Percentiles rank a stretch among this genome's conserved stretches.
These are phyloP conservation scores for Petrocephalus microphthalmus DNA, from an alignment of 2,113 vertebrate species.

Conservation along the genomic window DNA sequence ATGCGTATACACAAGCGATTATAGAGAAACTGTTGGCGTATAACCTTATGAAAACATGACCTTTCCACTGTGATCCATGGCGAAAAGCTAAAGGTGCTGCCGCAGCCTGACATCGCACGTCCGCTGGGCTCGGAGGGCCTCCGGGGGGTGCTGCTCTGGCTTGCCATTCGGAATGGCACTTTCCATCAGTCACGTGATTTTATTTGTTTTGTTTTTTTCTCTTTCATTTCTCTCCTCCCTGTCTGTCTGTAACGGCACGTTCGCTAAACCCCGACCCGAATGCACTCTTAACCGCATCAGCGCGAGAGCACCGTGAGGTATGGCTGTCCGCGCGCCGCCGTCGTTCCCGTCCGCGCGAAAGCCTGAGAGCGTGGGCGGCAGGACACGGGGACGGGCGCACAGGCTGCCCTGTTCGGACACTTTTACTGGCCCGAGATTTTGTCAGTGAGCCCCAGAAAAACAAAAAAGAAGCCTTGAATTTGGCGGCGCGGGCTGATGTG, in stretches of 20 bases:
- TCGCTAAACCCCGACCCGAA: constrained; percentile 50
- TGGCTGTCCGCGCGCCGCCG: constrained; percentile 24
- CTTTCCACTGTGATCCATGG: constrained; percentile 12
- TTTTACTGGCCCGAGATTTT: neutral
- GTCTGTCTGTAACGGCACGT: constrained; percentile 18
- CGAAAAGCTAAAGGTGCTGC: constrained; percentile 14
- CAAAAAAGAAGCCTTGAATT: neutral
- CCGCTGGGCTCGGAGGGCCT: neutral
- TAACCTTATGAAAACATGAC: neutral
- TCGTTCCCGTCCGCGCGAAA: neutral
- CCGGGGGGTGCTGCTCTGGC: constrained; percentile 2
- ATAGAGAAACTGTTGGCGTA: neutral
- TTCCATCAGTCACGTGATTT: constrained; percentile 16
- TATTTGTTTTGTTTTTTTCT: neutral
- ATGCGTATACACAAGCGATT: neutral
- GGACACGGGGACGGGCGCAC: neutral
- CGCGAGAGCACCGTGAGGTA: constrained; percentile 87
- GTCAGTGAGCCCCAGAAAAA: neutral
- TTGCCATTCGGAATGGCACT: constrained; percentile 1
- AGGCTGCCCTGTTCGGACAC: neutral
- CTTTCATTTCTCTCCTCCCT: constrained; percentile 34
- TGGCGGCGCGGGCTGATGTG: neutral
- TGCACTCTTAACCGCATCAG: constrained; percentile 63
- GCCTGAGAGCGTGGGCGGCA: neutral
- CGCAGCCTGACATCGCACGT: neutral